phyloP scores from a whole-genome alignment of 2,888 invertebrate genomes.

The Kuschelorhynchus macadamiae region DNA sequence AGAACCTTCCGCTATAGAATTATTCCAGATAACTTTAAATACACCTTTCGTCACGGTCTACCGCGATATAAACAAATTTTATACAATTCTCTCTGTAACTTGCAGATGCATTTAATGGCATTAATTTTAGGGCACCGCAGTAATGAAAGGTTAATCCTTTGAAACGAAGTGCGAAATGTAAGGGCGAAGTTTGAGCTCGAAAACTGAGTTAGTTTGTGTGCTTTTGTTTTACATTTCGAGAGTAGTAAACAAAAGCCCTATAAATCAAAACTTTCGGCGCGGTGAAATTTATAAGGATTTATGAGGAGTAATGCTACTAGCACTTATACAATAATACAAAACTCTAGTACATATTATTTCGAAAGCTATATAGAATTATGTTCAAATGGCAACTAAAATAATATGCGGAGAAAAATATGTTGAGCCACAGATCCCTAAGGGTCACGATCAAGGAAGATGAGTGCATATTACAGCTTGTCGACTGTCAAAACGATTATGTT shows the following conservation, averaged over 20 bases:
- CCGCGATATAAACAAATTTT: too few species aligned
- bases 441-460: too few species aligned
- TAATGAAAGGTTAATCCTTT: constrained; percentile 28
- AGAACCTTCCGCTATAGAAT: too few species aligned
- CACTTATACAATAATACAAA: background rate
- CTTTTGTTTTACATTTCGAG: constrained; percentile 40
- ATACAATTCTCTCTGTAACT: too few species aligned
- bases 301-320: constrained; percentile 10
- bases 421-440: too few species aligned
- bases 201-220: constrained; percentile 41
- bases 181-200: constrained; percentile 27
- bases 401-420: too few species aligned
- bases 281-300: constrained; percentile 25
- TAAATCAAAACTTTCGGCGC: constrained; percentile 34
- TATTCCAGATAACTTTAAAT: too few species aligned
- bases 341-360: background rate
- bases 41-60: too few species aligned
- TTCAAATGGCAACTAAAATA: too few species aligned
- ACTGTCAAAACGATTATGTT: too few species aligned
- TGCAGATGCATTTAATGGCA: background rate
- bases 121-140: constrained; percentile 25
- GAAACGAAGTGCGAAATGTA: constrained; percentile 35
- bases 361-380: too few species aligned
- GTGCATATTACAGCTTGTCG: too few species aligned
- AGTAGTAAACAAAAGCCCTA: constrained; percentile 28